Evolutionary conservation across 2,888 invertebrate genomes (phyloP), one percentile per base, ranked within the genome.

Genomic region (Hipparchia sbordonii): DNA sequence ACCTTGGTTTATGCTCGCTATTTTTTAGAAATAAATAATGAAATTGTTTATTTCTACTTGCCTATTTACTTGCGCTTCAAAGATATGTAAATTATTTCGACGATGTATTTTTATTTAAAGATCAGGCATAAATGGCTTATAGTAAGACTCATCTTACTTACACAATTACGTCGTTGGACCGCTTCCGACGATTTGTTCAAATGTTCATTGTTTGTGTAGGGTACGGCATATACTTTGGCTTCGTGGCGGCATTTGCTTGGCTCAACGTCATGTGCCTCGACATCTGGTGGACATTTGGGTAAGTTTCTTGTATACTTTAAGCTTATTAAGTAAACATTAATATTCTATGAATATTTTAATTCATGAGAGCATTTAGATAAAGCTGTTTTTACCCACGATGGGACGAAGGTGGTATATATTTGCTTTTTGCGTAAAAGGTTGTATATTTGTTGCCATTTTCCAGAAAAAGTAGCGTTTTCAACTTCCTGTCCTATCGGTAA

Each of bases 201-300:
- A 70, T 70, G 56, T 70, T 81, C 77, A 82, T 87, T 89, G 84
- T 91, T 90, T 90, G 82, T 81, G 77, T 91, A 96, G 97, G 95
- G 75, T 96, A 95, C 85, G 89, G 94, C 67, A 94, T 96, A 81
- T 95, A 96, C 85, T 96, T 96, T 84, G 95, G 95, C 73, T 95
- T 96, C 83, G 94, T 96, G 82, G 95, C 96, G 9, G 95, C 96
- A 67, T 97, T 97, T 85, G 94, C 95, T 70, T 97, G 97, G 97
- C 95, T 97, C 83, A 96, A 96, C 90, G 95, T 97, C 84, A 97
- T 96, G 95, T 96, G 96, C 86, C 96, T 96, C 91, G 97, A 97
- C 94, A 96, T 97, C 87, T 97, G 96, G 96, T 96, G 96, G 95
- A 97, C 96, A 81, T 96, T 97, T 88, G 96, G 96, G 97, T 97